Base-by-base conservation (phyloP, 2,113 vertebrate species). In the Jaculus jaculus region DNA sequence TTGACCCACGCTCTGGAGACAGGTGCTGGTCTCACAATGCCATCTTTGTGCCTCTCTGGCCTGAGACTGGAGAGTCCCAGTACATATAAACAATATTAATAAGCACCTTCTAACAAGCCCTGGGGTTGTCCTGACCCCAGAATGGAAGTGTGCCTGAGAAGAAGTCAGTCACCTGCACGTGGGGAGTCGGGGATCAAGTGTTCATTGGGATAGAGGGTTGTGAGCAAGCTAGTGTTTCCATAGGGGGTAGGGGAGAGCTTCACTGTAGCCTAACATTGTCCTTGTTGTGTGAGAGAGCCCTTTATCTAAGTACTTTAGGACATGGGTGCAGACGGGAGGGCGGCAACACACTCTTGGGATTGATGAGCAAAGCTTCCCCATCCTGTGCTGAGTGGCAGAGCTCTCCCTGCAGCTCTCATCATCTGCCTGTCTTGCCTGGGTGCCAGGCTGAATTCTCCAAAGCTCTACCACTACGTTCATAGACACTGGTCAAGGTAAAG, bases 121-220 rank as follows among this genome's bases (percentile, higher is more conserved):
- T 11, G 39, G n/a, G 71, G 9, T 30, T 39, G 58, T 16, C 0
- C 21, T 24, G 15, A 11, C 12, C 2, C 28, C 26, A 20, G 10
- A 30, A 3, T 26, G 37, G 37, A 16, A 68, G 77, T 18, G 54
- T 28, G 12, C 51, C 61, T 58, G 24, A 37, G 30, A 58, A 58
- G n/a, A 37, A 34, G 73, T 23, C 21, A 1, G 13, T 5, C 23
- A 26, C 13, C 34, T 39, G 2, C 3, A 3, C 20, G 8, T 0
- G 3, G 63, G 7, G 6, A 51, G 26, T 51, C 51, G 0, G 16
- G 30, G 34, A 24, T 63, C 32, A 16, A 8, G 3, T 39, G 84
- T 34, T 34, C 71, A 34, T n/a, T 5, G 78, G 78, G 54, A 23
- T 11, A 13, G 32, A 32, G 87, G 2, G 10, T 13, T 3, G 68